Evolutionary conservation across 2,113 vertebrate species (phyloP).

Genomic region (Lamprotornis superbus): DNA sequence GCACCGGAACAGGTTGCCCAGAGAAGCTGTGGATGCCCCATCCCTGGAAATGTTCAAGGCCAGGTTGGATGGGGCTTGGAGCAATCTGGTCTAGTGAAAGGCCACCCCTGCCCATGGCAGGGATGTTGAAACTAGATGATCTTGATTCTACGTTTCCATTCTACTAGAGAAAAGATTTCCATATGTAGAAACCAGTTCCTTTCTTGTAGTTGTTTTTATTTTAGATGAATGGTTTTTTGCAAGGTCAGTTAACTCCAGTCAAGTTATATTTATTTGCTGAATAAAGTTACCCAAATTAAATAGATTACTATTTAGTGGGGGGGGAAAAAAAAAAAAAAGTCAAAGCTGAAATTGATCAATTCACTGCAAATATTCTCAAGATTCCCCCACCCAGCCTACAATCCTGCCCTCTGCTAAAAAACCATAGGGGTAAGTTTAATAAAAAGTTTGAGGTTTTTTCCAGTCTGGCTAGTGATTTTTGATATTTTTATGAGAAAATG

Average conservation of each 20-base stretch:
- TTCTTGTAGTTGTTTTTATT: neutral
- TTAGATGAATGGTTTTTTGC: neutral
- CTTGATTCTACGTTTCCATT: neutral
- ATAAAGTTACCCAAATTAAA: neutral
- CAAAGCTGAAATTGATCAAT: neutral
- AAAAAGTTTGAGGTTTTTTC: rapidly evolving
- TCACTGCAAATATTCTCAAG: neutral
- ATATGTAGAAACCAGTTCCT: neutral
- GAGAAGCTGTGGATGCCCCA: neutral
- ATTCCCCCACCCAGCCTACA: neutral
- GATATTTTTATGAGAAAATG: neutral
- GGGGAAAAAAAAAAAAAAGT: neutral
- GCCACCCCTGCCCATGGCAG: neutral
- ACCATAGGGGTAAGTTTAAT: neutral
- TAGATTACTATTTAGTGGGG: neutral
- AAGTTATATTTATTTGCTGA: neutral
- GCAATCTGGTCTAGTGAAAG: neutral
- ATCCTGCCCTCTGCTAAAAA: neutral
- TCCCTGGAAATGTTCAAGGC: neutral
- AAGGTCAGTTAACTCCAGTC: neutral
- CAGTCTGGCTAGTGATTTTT: neutral
- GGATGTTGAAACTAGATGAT: neutral
- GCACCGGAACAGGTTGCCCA: neutral
- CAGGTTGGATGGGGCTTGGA: neutral
- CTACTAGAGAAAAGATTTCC: neutral